Percentiles rank a stretch among this genome's conserved stretches.
These are phyloP conservation scores for Arvicanthis niloticus DNA, from an alignment of 2,113 vertebrate genomes.

Conservation along the genomic window DNA sequence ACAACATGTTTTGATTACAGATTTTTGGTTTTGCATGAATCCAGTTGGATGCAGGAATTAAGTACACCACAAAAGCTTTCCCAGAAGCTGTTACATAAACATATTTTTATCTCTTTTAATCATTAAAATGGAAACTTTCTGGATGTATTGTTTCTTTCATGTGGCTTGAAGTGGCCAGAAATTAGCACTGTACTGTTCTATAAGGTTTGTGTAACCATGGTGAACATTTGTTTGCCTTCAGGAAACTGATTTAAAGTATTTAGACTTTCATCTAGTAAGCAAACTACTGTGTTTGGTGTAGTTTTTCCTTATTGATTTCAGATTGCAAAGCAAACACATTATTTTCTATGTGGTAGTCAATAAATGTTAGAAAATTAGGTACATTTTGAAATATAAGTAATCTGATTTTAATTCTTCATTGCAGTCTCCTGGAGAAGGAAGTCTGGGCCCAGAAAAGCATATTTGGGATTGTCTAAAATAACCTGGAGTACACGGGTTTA, in stretches of 20 bases:
- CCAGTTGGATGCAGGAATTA: background rate
- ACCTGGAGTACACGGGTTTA: background rate
- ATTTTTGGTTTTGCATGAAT: slow-evolving; percentile 36
- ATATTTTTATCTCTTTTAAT: slow-evolving; percentile 40
- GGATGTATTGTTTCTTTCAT: slow-evolving; percentile 27
- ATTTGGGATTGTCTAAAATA: background rate
- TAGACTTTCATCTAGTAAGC: background rate
- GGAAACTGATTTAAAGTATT: slow-evolving; percentile 25
- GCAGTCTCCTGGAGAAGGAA: background rate
- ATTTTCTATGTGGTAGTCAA: background rate
- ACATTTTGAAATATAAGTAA: background rate
- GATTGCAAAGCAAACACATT: background rate
- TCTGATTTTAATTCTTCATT: background rate
- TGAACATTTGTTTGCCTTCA: slow-evolving; percentile 26
- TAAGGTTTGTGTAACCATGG: background rate
- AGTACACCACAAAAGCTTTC: slow-evolving; percentile 34
- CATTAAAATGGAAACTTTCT: slow-evolving; percentile 44
- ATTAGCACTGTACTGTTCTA: slow-evolving; percentile 31
- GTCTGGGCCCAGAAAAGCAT: background rate
- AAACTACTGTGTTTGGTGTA: background rate
- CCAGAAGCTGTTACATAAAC: background rate
- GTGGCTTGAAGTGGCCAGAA: slow-evolving; percentile 28
- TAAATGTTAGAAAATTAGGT: background rate
- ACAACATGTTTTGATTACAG: slow-evolving; percentile 38
- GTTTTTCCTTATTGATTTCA: slow-evolving; percentile 47